Evolutionary conservation across 2,888 invertebrate genomes (phyloP).

Genomic region (Hypomecis punctinalis): DNA sequence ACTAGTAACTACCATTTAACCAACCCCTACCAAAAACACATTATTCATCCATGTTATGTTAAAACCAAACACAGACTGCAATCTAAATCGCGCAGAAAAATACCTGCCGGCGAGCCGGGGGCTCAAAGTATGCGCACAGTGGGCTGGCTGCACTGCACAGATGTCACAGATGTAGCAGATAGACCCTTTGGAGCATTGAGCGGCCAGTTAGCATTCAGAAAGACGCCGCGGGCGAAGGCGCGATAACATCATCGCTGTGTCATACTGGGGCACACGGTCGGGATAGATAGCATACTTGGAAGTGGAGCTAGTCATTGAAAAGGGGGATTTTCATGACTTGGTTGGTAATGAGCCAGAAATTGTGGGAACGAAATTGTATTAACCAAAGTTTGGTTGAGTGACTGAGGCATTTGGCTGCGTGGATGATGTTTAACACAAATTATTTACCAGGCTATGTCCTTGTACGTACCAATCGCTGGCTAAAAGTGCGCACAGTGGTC

Average conservation of each 20-base stretch:
- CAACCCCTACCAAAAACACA: conserved; percentile 23
- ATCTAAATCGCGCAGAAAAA: conserved; percentile 79
- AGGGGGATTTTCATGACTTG: no score
- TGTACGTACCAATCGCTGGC: background rate
- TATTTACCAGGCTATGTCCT: no score
- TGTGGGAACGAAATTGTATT: no score
- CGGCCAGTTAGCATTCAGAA: conserved; percentile 82
- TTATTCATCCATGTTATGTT: conserved; percentile 49
- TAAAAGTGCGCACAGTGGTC: conserved; percentile 50
- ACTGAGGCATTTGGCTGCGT: no score
- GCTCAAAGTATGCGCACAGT: conserved; percentile 54
- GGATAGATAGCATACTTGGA: conserved; percentile 8
- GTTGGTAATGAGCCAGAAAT: no score
- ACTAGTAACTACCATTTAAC: background rate
- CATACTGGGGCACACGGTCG: conserved; percentile 29
- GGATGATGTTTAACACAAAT: no score
- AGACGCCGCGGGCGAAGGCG: conserved; percentile 77
- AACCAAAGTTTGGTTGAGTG: no score
- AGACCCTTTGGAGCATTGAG: conserved; percentile 66
- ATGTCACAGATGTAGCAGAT: conserved; percentile 69
- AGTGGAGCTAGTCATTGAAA: background rate
- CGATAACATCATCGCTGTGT: conserved; percentile 73
- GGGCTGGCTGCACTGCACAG: conserved; percentile 44
- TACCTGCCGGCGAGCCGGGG: conserved; percentile 70
- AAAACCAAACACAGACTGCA: conserved; percentile 64